phyloP scores from a whole-genome alignment of 2,113 vertebrate genomes.

The Bothrops jararaca region DNA sequence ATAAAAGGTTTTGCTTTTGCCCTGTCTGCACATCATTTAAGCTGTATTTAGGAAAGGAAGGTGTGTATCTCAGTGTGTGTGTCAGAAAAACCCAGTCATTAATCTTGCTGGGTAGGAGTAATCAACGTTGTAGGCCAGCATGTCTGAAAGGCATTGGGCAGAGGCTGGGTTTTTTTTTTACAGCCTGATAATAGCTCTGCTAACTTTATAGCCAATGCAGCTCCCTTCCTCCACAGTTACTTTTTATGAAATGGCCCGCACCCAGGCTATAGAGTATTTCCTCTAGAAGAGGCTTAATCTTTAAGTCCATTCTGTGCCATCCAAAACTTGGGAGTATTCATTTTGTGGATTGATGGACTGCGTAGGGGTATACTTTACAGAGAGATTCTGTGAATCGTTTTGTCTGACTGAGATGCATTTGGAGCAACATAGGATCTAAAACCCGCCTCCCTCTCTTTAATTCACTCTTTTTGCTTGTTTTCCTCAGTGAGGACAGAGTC shows the following conservation, averaged over 20 bases:
- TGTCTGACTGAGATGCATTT: constrained; percentile 15
- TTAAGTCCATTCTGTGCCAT: not conserved
- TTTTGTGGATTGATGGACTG: not conserved
- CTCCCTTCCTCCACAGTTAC: not conserved
- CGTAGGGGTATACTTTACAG: not conserved
- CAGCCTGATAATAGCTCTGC: not conserved
- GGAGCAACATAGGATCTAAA: not conserved
- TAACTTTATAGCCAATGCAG: not conserved
- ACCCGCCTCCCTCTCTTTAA: constrained; percentile 32
- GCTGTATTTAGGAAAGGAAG: not conserved
- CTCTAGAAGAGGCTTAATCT: not conserved
- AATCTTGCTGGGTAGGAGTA: not conserved
- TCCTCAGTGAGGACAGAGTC: constrained; percentile 90
- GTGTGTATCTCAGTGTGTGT: not conserved
- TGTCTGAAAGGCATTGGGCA: not conserved
- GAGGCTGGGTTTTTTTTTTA: not conserved
- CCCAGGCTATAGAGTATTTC: not conserved
- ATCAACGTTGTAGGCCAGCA: not conserved
- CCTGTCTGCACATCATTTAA: not conserved
- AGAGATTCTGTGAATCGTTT: not conserved
- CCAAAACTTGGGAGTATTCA: not conserved
- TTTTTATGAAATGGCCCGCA: not conserved
- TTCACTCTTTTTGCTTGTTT: constrained; percentile 58
- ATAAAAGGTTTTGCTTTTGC: not conserved
- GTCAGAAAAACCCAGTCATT: not conserved